Base-by-base conservation (phyloP, 2,113 vertebrate genomes). In the Eretmochelys imbricata region DNA sequence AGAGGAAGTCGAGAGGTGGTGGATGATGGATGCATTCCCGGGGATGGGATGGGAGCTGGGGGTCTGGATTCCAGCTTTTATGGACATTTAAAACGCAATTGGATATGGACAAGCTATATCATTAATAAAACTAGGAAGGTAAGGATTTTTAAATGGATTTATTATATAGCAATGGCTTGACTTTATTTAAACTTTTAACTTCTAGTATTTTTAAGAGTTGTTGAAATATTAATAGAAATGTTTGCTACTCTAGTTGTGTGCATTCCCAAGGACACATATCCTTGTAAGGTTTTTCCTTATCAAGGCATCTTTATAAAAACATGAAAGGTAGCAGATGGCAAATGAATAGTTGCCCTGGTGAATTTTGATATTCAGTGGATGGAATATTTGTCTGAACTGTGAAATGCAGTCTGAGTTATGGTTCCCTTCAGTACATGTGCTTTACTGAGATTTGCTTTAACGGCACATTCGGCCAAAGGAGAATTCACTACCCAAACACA, bases 51-150 rank as follows among this genome's bases (percentile, higher is more conserved):
- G 91, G 99, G 99, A 72, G 99, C 99, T 0, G 99, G 98, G 3
- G 99, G 99, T 5, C 97, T 99, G 29, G 98, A 99, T 96, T 99
- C 99, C 20, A 99, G 99, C 53, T 99, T 99, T 94, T 99, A 99
- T 10, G 98, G 97, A 48, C 99, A 99, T 93, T 97, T 99, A 13
- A 99, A 99, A 95, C 99, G 99, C 49, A 99, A 99, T 85, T 99
- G 99, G 99, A 97, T 99, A 88, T 99, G 99, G 99, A 99, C 99
- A 81, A 99, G 98, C 96, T 99, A 99, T 75, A 98, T 99, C 20
- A 98, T 99, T 29, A 98, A 97, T 89, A 95, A 98, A 59, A 91
- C 95, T 42, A 98, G 95, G 91, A 98, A 97, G 96, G 99, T 99
- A 85, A 59, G 84, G 78, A 5, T 76, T 82, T 55, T 50, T 42